Conservation (phyloP, 1,140 invertebrate species). For the Micrasema longulum region DNA sequence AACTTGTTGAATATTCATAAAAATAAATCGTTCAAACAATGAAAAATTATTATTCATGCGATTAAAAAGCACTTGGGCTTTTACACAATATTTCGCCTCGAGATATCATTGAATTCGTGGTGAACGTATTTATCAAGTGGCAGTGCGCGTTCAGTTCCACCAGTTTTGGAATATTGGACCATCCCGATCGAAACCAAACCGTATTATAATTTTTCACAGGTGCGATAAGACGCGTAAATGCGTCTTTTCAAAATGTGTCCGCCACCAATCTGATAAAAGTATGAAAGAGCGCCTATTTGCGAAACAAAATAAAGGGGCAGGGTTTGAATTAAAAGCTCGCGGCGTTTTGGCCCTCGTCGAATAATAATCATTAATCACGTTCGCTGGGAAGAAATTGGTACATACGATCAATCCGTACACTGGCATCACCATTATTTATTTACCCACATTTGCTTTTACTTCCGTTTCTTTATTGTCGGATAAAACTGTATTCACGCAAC, state of each 20-base stretch:
- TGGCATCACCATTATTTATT: constrained; percentile 19
- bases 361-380: constrained; percentile 51
- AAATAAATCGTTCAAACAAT: constrained; percentile 1
- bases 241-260: constrained; percentile 33
- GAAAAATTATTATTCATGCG: constrained; percentile 5
- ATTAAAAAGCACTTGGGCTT: constrained; percentile 8
- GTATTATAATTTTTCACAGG: constrained; percentile 37
- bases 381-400: constrained; percentile 38
- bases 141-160: constrained; percentile 11
- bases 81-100: not conserved
- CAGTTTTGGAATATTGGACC: not conserved
- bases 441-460: constrained; percentile 31
- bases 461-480: constrained; percentile 39
- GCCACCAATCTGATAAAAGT: constrained; percentile 53
- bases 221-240: constrained; percentile 38
- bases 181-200: constrained; percentile 8
- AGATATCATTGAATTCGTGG: constrained; percentile 17
- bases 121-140: constrained; percentile 5
- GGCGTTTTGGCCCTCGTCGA: constrained; percentile 42
- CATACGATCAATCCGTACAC: constrained; percentile 3
- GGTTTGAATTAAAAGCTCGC: constrained; percentile 45
- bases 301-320: constrained; percentile 50
- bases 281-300: constrained; percentile 51
- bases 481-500: constrained; percentile 17
- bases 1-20: constrained; percentile 1